Base-by-base conservation (phyloP, 2,888 invertebrate species). In the Pyrrhia umbra region DNA sequence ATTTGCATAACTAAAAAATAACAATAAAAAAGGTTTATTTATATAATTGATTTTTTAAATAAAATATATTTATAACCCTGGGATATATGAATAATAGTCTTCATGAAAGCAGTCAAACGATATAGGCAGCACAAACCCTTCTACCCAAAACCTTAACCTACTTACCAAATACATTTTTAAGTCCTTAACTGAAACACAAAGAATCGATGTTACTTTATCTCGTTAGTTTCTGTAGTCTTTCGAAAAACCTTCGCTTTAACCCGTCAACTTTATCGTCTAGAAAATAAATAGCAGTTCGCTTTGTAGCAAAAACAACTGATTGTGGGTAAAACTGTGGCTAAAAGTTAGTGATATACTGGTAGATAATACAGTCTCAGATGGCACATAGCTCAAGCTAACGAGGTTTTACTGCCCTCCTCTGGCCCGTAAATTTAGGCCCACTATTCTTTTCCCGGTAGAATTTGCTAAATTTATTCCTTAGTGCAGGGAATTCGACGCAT, bases 391-490 rank as follows among this genome's bases (percentile, higher is more conserved):
- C 92, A 93, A 87, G 79, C 84, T 93, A 94, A 94, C 92, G 92
- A 94, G 92, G 85, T 87, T 92, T 93, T 93, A 93, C 90, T 85
- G 90, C 85, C 86, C 93, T 90, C 91, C 85, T 80, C 79, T 78
- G 87, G 86, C 87, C 90, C 90, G 90, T 94, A 94, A 94, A 93
- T 94, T 90, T 88, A 85, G 88, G 82, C 88, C 82, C 90, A 90
- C 93, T 91, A 93, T 94, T 92, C 93, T 92, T 93, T 91, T 85
- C 88, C 88, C 90, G 85, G 90, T 90, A 91, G 91, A 88, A 88
- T 91, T 88, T 87, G 85, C 85, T 82, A 89, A 92, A 93, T 92
- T 90, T 93, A 93, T 93, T 90, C 89, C 84, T 81, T 84, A 85
- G 82, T 83, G 78, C 79, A 55, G 76, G 64, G 68, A 62, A 72